These are phyloP conservation scores for Amblyteles armatorius DNA, from an alignment of 2,888 invertebrate species.

Conservation along the genomic window DNA sequence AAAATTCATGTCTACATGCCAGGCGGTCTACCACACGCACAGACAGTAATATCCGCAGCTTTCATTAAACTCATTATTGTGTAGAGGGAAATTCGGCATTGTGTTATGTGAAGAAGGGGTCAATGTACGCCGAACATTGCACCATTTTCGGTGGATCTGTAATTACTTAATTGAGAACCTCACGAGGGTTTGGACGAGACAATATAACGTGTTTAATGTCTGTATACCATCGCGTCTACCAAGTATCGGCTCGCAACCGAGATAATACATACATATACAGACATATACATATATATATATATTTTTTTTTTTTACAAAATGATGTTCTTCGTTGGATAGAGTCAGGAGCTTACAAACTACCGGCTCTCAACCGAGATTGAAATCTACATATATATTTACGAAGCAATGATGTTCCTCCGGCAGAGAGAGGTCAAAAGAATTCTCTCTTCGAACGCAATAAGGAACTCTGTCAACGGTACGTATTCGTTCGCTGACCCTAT, in stretches of 20 bases:
- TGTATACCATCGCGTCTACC: background rate
- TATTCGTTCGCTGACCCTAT: slow-evolving; percentile 20
- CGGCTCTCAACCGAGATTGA: background rate
- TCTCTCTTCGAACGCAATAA: background rate
- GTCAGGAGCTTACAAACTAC: background rate
- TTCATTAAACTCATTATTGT: slow-evolving; percentile 31
- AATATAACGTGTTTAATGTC: background rate
- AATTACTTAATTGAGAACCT: slow-evolving; percentile 36
- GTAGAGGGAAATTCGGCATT: slow-evolving; percentile 33
- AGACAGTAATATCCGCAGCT: slow-evolving; percentile 47
- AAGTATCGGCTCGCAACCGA: slow-evolving; percentile 4
- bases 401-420: background rate
- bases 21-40: slow-evolving; percentile 5
- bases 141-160: slow-evolving; percentile 12
- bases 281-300: background rate
- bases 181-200: background rate
- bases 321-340: background rate
- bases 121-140: slow-evolving; percentile 29
- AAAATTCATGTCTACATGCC: slow-evolving; percentile 44
- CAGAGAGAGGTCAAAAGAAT: slow-evolving; percentile 21
- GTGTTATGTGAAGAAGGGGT: slow-evolving; percentile 10
- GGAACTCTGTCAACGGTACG: slow-evolving; percentile 37
- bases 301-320: background rate
- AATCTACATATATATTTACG: slow-evolving; percentile 3
- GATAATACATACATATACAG: background rate